Evolutionary conservation across 2,113 vertebrate genomes (phyloP).

Genomic region (Neolamprologus variostigma): DNA sequence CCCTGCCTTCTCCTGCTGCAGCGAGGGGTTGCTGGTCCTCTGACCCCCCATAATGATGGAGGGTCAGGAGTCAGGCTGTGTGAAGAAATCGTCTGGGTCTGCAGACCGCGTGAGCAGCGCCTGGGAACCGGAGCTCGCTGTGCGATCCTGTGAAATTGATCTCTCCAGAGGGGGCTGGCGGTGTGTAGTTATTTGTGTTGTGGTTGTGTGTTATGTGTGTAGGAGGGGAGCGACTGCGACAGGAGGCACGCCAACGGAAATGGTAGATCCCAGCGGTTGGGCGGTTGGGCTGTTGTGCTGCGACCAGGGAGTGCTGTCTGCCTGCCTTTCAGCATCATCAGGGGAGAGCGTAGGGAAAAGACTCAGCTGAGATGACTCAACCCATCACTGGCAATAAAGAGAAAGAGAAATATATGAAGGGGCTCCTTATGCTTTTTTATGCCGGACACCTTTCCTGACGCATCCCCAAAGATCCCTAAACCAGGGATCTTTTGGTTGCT

Average conservation of each 20-base stretch:
- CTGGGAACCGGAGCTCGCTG: conserved; percentile 63
- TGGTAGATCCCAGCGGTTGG: conserved; percentile 28
- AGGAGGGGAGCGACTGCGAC: neutral
- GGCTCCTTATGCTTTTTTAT: neutral
- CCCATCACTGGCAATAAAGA: neutral
- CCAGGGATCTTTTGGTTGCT: neutral
- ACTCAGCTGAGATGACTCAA: neutral
- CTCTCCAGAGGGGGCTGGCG: conserved; percentile 42
- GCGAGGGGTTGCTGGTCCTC: conserved; percentile 24
- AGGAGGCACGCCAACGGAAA: conserved; percentile 45
- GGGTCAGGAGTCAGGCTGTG: conserved; percentile 68
- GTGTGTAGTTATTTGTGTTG: conserved; percentile 56
- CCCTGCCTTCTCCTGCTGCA: neutral
- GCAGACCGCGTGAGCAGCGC: conserved; percentile 52
- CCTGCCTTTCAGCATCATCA: neutral
- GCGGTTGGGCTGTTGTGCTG: neutral
- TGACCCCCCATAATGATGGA: conserved; percentile 65
- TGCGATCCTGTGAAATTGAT: conserved; percentile 70
- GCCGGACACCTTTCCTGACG: fast-evolving
- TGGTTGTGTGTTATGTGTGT: neutral
- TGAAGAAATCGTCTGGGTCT: conserved; percentile 46
- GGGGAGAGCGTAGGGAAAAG: neutral
- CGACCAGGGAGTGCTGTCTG: neutral
- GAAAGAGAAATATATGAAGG: neutral
- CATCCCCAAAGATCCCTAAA: neutral